A percentile compares a stretch with the other conserved stretches of the same genome.
Evolutionary conservation across 2,113 vertebrate species (phyloP).

Genomic region (Fulica atra): DNA sequence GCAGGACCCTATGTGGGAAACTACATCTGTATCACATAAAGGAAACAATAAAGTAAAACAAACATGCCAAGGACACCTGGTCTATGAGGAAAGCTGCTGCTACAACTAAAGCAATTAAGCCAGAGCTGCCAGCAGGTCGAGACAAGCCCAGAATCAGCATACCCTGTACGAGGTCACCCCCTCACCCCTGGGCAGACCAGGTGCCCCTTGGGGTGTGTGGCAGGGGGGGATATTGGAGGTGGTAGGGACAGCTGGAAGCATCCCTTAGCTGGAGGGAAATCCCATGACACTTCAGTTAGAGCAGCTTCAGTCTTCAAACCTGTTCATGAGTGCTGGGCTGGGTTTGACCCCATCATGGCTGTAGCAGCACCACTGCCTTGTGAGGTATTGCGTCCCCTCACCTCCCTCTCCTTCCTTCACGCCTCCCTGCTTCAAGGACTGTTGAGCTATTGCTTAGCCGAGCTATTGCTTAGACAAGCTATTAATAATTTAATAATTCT

Average conservation of each 20-base stretch:
- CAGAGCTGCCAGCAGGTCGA: neutral
- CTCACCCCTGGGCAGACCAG: neutral
- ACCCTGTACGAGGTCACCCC: neutral
- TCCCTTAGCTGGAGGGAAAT: neutral
- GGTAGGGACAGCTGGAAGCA: no score
- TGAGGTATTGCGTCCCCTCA: neutral
- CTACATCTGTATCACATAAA: neutral
- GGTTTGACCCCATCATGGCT: neutral
- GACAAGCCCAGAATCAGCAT: neutral
- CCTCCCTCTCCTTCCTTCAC: neutral
- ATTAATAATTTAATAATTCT: neutral
- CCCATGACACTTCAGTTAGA: neutral
- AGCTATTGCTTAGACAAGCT: neutral
- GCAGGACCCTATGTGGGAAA: neutral
- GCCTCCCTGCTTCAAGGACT: neutral
- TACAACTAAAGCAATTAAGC: neutral
- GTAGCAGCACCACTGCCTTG: neutral
- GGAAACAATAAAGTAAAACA: neutral
- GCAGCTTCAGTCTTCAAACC: neutral
- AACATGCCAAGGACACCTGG: neutral
- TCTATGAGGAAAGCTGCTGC: neutral
- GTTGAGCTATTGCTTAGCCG: neutral
- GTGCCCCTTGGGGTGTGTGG: no score
- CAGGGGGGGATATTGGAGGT: fast-evolving
- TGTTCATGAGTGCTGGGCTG: neutral